Evolutionary conservation across 2,888 invertebrate species (phyloP), one percentile per base, ranked within the genome.

Genomic region (Lottia gigantea): DNA sequence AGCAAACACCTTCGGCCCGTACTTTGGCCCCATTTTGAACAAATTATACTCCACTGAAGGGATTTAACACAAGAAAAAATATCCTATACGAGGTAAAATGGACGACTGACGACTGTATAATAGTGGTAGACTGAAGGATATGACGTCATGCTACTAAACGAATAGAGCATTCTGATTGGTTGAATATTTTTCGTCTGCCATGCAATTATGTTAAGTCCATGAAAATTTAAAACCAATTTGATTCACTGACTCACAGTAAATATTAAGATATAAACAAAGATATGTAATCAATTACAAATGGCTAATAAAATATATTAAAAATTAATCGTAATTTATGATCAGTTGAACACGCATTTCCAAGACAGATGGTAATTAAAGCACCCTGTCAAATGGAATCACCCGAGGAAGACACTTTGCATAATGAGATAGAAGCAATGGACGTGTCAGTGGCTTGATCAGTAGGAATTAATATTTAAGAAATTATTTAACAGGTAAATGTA

Each of bases 1-100:
- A 64, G 78, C 72, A 62, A 76, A 70, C 72, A 80, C 75, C 72
- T 70, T 69, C 70, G 76, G 80, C 74, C 75, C 78, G 71, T 68
- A 73, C 15, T 75, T 69, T 66, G 76, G 77, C 73, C 79, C 78
- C 80, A 80, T 80, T 75, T 74, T 71, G 67, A 68, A 67, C n/a
- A 19, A 19, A 25, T 26, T 45, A 40, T 45, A 40, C 64, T 64
- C 45, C 64, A 64, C 11, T 64, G n/a, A 15, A 26, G 40, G 19
- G 55, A 23, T 40, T 55, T 23, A 23, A 55, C 23, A 55, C 55
- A 14, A 14, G 19, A 55, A 55, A 55, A 23, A 55, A 55, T 55
- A 55, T 55, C 55, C 55, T 23, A 55, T 19, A 23, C 23, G 55
- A 55, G 19, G 55, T 23, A 55, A 55, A 55, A 55, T 55, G 55